A percentile compares a stretch with the other conserved stretches of the same genome.
phyloP scores from a whole-genome alignment of 2,113 vertebrate genomes.

The Hippocampus guttulatus region DNA sequence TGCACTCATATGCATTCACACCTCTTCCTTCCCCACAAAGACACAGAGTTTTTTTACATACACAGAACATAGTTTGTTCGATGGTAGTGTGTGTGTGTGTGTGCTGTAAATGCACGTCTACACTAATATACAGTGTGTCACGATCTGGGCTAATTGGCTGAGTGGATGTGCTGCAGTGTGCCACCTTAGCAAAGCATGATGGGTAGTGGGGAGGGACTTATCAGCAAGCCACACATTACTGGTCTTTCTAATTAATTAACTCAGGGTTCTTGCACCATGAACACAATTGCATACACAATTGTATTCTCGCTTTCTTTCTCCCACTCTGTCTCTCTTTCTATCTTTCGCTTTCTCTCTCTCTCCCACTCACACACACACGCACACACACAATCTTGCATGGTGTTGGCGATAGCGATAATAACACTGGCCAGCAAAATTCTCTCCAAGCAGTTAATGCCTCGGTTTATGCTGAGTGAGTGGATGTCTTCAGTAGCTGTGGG shows the following conservation, averaged over 20 bases:
- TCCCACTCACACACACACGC: constrained; percentile 1
- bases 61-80: constrained; percentile 45
- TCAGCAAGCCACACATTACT: constrained; percentile 67
- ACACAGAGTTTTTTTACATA: constrained; percentile 67
- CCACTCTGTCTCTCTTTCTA: neutral
- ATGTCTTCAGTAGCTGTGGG: constrained; percentile 37
- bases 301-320: no score
- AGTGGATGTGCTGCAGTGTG: constrained; percentile 61
- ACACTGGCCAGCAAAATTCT: constrained; percentile 60
- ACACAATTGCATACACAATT: constrained; percentile 45
- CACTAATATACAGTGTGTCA: constrained; percentile 69
- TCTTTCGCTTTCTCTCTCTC: no score
- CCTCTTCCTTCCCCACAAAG: constrained; percentile 48
- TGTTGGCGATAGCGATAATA: constrained; percentile 66
- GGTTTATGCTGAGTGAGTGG: constrained; percentile 50
- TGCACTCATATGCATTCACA: constrained; percentile 73
- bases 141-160: constrained; percentile 76
- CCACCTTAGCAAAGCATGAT: constrained; percentile 67
- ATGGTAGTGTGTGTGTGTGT: constrained; percentile 1
- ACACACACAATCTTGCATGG: constrained; percentile 41
- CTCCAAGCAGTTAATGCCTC: constrained; percentile 56
- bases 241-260: constrained; percentile 78
- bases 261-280: constrained; percentile 51
- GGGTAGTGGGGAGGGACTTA: constrained; percentile 78
- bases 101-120: constrained; percentile 36